Base-by-base conservation (phyloP, 2,888 invertebrate genomes). In the Azorinus chamasolen region DNA sequence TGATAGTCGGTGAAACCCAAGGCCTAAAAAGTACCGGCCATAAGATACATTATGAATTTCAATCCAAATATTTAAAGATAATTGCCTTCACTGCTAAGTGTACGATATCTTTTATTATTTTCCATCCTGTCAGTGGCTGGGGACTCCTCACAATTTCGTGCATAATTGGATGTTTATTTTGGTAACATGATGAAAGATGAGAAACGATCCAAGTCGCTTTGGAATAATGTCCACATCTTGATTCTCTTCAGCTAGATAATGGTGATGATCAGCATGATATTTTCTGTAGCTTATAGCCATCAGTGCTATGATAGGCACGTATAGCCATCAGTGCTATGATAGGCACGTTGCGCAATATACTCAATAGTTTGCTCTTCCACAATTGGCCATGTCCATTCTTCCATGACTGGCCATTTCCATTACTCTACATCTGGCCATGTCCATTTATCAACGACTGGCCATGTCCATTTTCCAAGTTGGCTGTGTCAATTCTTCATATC, bases 181-280 rank as follows among this genome's bases (percentile, higher is more conserved):
- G 8, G 92, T 91, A 25, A 91, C 58, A 6, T 91, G 90, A 50
- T 90, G 85, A 3, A 87, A 87, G 83, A 93, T 93, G 8, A 93
- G 83, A 45, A 79, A 85, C n/a, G 85, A 81, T 65, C 93, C 93
- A 4, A 92, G 69, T 5, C 88, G 85, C 0, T 92, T 91, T 20
- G 93, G 93, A 24, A 93, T 89, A n/a, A 92, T 87, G 77, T 93
- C 93, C 0, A 91, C 92, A 76, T 93, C 93, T 46, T 90, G 84
- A 53, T 82, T 86, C 68, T 93, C 93, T 68, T 93, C 92, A 0
- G 93, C 92, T 32, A 93, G 88, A 78, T 88, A 92, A 37, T 86
- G 79, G 66, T 93, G 93, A 79, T 93, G 93, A 66, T 93, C 92
- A 2, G 89, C 73, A 73, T 93, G 93, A 77, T 93, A 93, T 69